phyloP scores from a whole-genome alignment of 2,113 vertebrate species.

The Ancistrus triradiatus region DNA sequence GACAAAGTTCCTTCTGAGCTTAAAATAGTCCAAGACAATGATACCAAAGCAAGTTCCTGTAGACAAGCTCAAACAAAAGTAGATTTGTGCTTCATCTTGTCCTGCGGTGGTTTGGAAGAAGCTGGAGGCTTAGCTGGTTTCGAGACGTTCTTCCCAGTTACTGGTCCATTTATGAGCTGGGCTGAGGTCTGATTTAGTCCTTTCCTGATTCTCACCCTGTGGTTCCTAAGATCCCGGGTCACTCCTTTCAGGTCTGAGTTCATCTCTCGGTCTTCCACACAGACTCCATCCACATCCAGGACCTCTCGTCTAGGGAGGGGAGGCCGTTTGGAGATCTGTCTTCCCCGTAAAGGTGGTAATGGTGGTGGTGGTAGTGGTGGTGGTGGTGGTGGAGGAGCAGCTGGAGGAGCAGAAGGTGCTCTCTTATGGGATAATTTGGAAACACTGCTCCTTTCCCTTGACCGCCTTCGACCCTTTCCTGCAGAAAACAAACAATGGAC shows the following conservation, averaged over 20 bases:
- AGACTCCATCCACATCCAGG: conserved; percentile 77
- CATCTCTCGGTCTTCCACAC: conserved; percentile 51
- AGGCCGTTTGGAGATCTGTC: conserved; percentile 57
- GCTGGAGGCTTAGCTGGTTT: conserved; percentile 3
- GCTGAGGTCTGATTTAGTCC: conserved; percentile 71
- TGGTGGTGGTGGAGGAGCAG: conserved; percentile 32
- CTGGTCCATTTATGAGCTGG: conserved; percentile 54
- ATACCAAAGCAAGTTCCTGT: too few species aligned
- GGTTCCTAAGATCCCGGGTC: conserved; percentile 65
- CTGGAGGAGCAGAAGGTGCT: conserved; percentile 42
- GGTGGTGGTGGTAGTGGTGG: conserved; percentile 24
- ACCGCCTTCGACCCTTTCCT: conserved; percentile 61
- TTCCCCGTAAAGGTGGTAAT: conserved; percentile 42
- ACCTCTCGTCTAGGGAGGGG: conserved; percentile 51
- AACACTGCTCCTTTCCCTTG: conserved; percentile 48
- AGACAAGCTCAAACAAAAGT: conserved; percentile 89
- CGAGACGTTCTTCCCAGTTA: conserved; percentile 54
- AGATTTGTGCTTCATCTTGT: conserved; percentile 71
- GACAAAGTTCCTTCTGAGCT: too few species aligned
- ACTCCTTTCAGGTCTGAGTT: conserved; percentile 73
- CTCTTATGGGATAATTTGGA: conserved; percentile 53
- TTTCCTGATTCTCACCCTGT: conserved; percentile 72
- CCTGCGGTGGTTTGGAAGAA: conserved; percentile 39
- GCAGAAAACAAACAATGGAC: conserved; percentile 43
- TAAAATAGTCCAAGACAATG: too few species aligned